Conservation (phyloP, 2,888 invertebrate genomes). For the Heterodera filipjevi region DNA sequence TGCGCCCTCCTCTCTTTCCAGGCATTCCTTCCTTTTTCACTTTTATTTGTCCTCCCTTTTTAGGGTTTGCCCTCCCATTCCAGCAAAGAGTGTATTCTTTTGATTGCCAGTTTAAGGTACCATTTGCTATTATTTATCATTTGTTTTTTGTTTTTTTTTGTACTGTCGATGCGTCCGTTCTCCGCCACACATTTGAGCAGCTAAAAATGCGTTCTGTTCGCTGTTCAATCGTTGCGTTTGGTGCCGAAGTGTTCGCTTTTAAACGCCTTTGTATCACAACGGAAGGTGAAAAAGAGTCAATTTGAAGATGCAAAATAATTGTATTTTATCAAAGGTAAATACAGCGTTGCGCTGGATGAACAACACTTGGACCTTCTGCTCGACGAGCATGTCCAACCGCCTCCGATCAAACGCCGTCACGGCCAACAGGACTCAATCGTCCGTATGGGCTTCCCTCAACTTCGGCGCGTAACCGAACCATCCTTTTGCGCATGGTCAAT, state of each 20-base stretch:
- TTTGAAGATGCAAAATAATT: background rate
- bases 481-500: slow-evolving; percentile 58
- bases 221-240: slow-evolving; percentile 90
- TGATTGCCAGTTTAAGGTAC: slow-evolving; percentile 82
- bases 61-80: slow-evolving; percentile 86
- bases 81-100: slow-evolving; percentile 86
- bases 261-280: slow-evolving; percentile 83
- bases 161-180: slow-evolving; percentile 82
- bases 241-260: slow-evolving; percentile 91
- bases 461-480: slow-evolving; percentile 38
- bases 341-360: slow-evolving; percentile 84
- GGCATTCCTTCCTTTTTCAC: slow-evolving; percentile 83
- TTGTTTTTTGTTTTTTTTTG: slow-evolving; percentile 65
- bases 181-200: slow-evolving; percentile 41
- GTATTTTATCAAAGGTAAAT: slow-evolving; percentile 44
- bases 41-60: background rate
- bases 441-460: slow-evolving; percentile 56
- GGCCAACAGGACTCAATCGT: slow-evolving; percentile 37
- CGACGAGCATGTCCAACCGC: slow-evolving; percentile 69
- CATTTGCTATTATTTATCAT: background rate
- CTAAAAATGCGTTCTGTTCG: slow-evolving; percentile 80
- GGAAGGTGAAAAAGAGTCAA: slow-evolving; percentile 67
- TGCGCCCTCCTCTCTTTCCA: slow-evolving; percentile 80
- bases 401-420: slow-evolving; percentile 45
- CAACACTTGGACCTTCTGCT: slow-evolving; percentile 73